These are phyloP conservation scores for Uloborus plumipes DNA, from an alignment of 2,888 invertebrate genomes.

Conservation along the genomic window DNA sequence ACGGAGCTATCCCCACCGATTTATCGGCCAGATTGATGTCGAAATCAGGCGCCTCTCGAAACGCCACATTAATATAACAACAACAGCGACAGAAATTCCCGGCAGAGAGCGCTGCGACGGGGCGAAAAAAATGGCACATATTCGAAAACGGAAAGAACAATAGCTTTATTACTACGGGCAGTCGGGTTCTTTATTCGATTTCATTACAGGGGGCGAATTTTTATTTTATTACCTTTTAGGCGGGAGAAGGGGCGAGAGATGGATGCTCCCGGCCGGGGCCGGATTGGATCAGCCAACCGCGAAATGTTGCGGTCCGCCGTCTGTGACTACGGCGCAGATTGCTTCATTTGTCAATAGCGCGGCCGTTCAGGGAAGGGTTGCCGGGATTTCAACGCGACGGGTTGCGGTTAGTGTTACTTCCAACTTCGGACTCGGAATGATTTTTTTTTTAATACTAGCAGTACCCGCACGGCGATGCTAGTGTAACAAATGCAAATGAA, in stretches of 20 bases:
- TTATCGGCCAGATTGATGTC: constrained; percentile 63
- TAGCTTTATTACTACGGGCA: constrained; percentile 5
- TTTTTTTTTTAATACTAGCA: too few relatives aligned
- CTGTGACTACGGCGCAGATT: constrained; percentile 63
- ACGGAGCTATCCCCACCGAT: constrained; percentile 35
- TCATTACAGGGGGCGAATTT: constrained; percentile 54
- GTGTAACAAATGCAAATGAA: too few relatives aligned
- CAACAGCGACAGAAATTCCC: constrained; percentile 4
- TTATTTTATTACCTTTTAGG: constrained; percentile 32
- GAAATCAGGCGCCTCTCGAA: constrained; percentile 53
- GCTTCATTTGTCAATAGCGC: constrained; percentile 62
- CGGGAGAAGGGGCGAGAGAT: constrained; percentile 26
- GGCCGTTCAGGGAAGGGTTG: not conserved
- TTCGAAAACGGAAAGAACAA: constrained; percentile 1
- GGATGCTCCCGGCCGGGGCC: constrained; percentile 32
- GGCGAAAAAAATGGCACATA: not conserved
- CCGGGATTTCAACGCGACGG: too few relatives aligned
- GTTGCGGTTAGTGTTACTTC: too few relatives aligned
- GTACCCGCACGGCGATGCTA: too few relatives aligned
- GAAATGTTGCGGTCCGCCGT: constrained; percentile 63
- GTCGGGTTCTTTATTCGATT: constrained; percentile 53
- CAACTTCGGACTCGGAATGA: too few relatives aligned
- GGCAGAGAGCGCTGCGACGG: too few relatives aligned
- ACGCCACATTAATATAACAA: constrained; percentile 64
- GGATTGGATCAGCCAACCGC: constrained; percentile 58